Percentiles rank a stretch among this genome's conserved stretches.
phyloP scores from a whole-genome alignment of 1,140 invertebrate species.

The Riptortus pedestris region DNA sequence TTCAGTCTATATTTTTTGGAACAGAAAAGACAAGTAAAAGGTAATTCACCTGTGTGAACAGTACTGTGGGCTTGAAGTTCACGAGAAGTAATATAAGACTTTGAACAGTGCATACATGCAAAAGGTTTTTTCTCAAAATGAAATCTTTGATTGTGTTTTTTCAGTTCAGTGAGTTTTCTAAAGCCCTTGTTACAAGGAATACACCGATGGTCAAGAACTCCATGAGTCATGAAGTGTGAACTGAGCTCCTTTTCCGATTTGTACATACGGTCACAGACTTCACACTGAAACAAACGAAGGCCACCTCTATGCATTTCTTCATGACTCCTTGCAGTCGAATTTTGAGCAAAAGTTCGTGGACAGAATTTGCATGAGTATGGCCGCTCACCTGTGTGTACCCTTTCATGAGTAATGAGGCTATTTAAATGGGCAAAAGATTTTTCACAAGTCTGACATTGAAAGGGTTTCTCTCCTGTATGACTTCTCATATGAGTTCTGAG shows the following conservation, averaged over 20 bases:
- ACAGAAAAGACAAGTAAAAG: neutral
- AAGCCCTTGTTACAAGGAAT: constrained; percentile 18
- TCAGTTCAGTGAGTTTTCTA: constrained; percentile 1
- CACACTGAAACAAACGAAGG: constrained; percentile 32
- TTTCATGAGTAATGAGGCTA: constrained; percentile 4
- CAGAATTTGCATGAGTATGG: constrained; percentile 20
- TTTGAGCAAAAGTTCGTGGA: constrained; percentile 27
- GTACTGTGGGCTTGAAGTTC: constrained; percentile 3
- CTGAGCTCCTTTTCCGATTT: constrained; percentile 35
- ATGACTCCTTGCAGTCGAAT: constrained; percentile 47
- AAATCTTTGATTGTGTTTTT: neutral
- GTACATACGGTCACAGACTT: constrained; percentile 31
- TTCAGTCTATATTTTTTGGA: neutral
- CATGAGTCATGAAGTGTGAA: constrained; percentile 31
- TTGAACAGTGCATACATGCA: neutral
- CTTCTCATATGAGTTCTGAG: constrained; percentile 11
- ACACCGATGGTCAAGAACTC: constrained; percentile 7
- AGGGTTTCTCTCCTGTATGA: constrained; percentile 19
- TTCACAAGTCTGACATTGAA: constrained; percentile 3
- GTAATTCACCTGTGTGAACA: neutral
- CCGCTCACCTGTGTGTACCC: constrained; percentile 20
- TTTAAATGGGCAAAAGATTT: constrained; percentile 5
- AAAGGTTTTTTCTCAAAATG: constrained; percentile 10
- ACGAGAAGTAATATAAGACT: neutral
- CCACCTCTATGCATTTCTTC: constrained; percentile 34